Evolutionary conservation across 1,140 invertebrate species (phyloP), one percentile per base, ranked within the genome.

Genomic region (Phocides pigmalion): DNA sequence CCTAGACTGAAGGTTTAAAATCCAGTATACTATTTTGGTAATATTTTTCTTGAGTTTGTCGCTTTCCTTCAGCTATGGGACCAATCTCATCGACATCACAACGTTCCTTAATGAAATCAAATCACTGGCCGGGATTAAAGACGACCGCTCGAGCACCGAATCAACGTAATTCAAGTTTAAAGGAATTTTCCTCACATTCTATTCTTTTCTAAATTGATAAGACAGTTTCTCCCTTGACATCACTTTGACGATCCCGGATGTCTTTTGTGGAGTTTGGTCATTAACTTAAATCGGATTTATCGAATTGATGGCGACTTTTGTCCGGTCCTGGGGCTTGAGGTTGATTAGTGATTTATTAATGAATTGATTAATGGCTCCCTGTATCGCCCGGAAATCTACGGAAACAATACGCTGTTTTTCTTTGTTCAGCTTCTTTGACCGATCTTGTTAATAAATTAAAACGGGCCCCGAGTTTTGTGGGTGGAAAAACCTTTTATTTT

Each of bases 291-390:
- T 68, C 64, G 63, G 68, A 70, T 68, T 72, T 56, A 64, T 50
- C 41, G 62, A 61, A 75, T 72, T 70, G 47, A 68, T 32, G 46
- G 32, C 32, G 28, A 58, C 56, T 68, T 64, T 69, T 67, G 50
- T 46, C 17, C 35, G 14, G 44, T 28, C 32, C 17, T 51, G 6
- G 20, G 11, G 37, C 53, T 42, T 25, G 53, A 56, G 51, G 63
- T 58, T 67, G 62, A 71, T 70, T 71, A 46, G 56, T 76, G 76
- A 75, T 79, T 68, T 72, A 73, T 73, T 68, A 64, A 62, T 59
- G 15, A 28, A 56, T 47, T 75, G 66, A 71, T 72, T 72, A 67
- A 75, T 71, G 50, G 58, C n/a, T 16, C 16, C 16, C 37, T 41
- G 28, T 65, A 50, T 53, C 32, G 32, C 12, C 4, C 16, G 15